Percentiles rank a stretch among this genome's conserved stretches.
These are phyloP conservation scores for Dasyurus viverrinus DNA, from an alignment of 2,113 vertebrate species.

Conservation along the genomic window DNA sequence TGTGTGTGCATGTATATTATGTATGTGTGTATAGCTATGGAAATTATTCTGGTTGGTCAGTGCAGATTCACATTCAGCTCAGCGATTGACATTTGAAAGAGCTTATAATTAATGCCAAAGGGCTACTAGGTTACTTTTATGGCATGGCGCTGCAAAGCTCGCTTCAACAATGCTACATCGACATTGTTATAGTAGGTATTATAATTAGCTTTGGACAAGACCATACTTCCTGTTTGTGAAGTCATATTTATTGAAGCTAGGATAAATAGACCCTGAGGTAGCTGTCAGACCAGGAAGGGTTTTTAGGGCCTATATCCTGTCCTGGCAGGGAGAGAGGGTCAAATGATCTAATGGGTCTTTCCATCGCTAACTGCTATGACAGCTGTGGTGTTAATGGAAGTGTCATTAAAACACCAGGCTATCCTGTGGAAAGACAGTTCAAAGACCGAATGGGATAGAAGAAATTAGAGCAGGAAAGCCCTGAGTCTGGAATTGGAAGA, in stretches of 20 bases:
- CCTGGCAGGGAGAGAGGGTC: constrained; percentile 59
- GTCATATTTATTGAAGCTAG: constrained; percentile 64
- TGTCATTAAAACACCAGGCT: background rate
- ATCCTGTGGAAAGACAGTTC: background rate
- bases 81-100: background rate
- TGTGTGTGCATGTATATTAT: background rate
- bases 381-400: constrained; percentile 43
- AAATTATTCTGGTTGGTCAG: background rate
- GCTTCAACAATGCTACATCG: constrained; percentile 10
- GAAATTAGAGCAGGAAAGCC: background rate
- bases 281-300: constrained; percentile 65
- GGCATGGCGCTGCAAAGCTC: background rate
- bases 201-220: constrained; percentile 53
- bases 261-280: constrained; percentile 61
- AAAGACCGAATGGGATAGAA: background rate
- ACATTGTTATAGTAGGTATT: constrained; percentile 57
- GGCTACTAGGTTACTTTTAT: background rate
- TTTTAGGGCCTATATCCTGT: constrained; percentile 71
- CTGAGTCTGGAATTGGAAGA: background rate
- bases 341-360: constrained; percentile 72
- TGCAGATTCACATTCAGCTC: background rate
- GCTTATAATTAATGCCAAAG: background rate
- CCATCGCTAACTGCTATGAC: constrained; percentile 32
- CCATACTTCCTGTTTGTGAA: constrained; percentile 75
- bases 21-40: background rate